Evolutionary conservation across 2,888 invertebrate species (phyloP).

Genomic region (Rhynchonema sp.): DNA sequence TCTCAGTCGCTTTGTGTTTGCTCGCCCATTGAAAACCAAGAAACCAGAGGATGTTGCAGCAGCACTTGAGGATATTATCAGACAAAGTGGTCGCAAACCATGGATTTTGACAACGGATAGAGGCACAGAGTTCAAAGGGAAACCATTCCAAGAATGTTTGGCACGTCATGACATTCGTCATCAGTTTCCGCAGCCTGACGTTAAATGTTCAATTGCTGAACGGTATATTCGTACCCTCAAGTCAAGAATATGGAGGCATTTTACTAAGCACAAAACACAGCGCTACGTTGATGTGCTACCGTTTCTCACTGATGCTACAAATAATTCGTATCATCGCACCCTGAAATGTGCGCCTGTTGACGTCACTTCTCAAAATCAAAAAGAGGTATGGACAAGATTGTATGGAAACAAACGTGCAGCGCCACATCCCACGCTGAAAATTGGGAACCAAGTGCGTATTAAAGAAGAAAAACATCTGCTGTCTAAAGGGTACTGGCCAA

Average conservation of each 20-base stretch:
- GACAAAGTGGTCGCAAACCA: neutral
- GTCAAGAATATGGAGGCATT: neutral
- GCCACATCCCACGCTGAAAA: neutral
- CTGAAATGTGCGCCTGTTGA: neutral
- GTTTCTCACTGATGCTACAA: neutral
- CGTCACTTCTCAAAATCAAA: neutral
- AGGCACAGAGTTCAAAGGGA: neutral
- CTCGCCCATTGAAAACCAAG: neutral
- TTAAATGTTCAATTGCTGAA: conserved; percentile 1
- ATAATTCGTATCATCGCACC: neutral
- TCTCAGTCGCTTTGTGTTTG: neutral
- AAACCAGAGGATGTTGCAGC: neutral
- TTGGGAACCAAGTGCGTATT: conserved; percentile 3
- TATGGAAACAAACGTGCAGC: neutral
- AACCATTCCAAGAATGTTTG: neutral
- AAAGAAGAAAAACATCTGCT: neutral
- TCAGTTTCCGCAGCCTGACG: neutral
- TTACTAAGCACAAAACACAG: neutral
- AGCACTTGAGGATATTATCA: neutral
- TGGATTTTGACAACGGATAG: neutral
- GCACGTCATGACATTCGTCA: neutral
- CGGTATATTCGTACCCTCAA: neutral
- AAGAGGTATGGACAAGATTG: neutral
- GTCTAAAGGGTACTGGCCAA: conserved; percentile 2
- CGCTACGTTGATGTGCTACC: neutral